Base-by-base conservation (phyloP, 1,140 invertebrate species). In the Drosophila tropicalis region DNA sequence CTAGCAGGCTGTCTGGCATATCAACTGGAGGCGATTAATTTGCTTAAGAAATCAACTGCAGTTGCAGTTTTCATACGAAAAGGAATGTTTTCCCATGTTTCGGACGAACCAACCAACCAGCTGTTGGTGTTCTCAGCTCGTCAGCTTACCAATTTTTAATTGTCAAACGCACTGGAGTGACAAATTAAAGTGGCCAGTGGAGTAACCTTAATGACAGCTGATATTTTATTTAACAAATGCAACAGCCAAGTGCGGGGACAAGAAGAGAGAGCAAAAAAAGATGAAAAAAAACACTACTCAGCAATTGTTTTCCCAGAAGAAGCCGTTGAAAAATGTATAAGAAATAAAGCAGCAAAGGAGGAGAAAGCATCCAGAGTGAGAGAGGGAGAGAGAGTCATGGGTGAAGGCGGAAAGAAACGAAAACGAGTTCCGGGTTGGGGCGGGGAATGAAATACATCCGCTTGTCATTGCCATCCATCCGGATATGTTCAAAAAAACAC, bases 221-320 rank as follows among this genome's bases (percentile, higher is more conserved):
- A 87, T 86, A 80, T 83, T 86, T 86, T 86, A 86, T 86, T 86
- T 75, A 86, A 81, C 78, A 66, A 79, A 79, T 71, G 84, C 83
- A 86, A 79, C 83, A 87, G 83, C 83, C 87, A 79, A 86, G 83
- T n/a, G 40, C 39, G 34, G 29, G 6, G 29, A 29, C 5, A 29
- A 29, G 34, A 36, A n/a, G 17, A 47, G 44, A 15, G 15, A 47
- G 44, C 5, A 4, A 17, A 10, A n/a, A 51, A 17, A 17, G 1
- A 25, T 12, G 9, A 6, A 9, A 19, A 19, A 36, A 36, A 10
- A 36, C 10, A 51, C 44, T 51, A 51, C 64, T 62, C 69, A 75
- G 67, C 79, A 79, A 86, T 87, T 86, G 82, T 87, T 5, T 86
- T 86, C 78, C 36, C 62, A 56, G 51, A 54, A 76, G 84, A 51